A percentile compares a stretch with the other conserved stretches of the same genome.
These are phyloP conservation scores for Neosilurus hyrtlii DNA, from an alignment of 2,797 vertebrate species.

Conservation along the genomic window DNA sequence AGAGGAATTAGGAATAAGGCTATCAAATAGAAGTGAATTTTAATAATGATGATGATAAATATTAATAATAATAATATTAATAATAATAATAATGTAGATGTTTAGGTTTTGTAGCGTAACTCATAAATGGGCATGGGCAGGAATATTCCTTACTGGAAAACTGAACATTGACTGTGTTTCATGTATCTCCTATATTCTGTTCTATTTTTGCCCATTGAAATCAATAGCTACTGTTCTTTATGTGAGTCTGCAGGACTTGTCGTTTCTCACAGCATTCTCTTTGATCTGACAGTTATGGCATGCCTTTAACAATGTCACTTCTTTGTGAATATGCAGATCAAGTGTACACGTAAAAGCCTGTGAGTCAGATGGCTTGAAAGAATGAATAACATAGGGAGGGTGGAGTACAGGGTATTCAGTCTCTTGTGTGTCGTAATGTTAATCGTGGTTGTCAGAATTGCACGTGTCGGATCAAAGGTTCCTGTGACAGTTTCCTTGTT, in stretches of 20 bases:
- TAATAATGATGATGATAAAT: not conserved
- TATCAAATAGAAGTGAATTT: not conserved
- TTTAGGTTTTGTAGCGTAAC: not conserved
- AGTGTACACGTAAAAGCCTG: not conserved
- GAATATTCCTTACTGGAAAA: not conserved
- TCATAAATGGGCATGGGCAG: not conserved
- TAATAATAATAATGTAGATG: not conserved
- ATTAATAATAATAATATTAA: not conserved
- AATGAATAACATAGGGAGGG: constrained; percentile 36
- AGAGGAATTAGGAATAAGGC: not conserved
- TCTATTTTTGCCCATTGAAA: not conserved
- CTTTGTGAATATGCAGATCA: constrained; percentile 7
- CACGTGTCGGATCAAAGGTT: constrained; percentile 39
- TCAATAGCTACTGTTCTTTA: not conserved
- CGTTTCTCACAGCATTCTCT: constrained; percentile 5
- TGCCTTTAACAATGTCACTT: constrained; percentile 29
- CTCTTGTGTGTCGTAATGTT: constrained; percentile 35
- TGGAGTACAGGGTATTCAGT: not conserved
- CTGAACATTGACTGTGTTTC: not conserved
- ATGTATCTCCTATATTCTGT: not conserved
- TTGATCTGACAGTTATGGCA: constrained; percentile 34
- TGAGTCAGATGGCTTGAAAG: constrained; percentile 19
- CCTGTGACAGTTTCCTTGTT: constrained; percentile 48
- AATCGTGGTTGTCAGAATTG: constrained; percentile 39
- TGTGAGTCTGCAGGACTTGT: constrained; percentile 10